phyloP scores from a whole-genome alignment of 2,113 vertebrate species.

The Pachyramphus minor region DNA sequence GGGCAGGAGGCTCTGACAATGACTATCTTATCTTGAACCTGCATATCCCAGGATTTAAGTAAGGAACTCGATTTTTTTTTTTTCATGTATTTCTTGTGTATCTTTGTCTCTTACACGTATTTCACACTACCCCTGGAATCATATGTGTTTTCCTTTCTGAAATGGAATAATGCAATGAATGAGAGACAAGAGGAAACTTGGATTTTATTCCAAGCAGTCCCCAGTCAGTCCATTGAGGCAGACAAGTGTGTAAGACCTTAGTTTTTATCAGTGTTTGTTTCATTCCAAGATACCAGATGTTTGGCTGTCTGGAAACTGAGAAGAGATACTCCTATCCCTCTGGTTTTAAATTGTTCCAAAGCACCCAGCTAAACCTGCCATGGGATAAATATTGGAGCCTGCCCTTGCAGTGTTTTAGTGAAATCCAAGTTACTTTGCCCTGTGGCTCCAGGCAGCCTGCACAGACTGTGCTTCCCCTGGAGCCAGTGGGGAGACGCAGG shows the following conservation, averaged over 20 bases:
- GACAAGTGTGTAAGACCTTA: not conserved
- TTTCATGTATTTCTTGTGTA: not conserved
- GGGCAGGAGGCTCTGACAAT: constrained; percentile 91
- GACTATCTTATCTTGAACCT: constrained; percentile 96
- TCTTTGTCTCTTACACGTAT: not conserved
- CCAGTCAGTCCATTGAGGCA: not conserved
- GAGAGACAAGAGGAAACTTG: not conserved
- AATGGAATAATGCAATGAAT: not conserved
- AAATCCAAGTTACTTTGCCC: not conserved
- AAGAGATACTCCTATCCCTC: not conserved
- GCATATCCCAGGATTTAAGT: constrained; percentile 95
- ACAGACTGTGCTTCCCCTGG: not conserved
- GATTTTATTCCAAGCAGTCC: not conserved
- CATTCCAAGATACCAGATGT: not conserved
- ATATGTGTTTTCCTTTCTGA: not conserved
- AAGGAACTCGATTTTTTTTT: constrained; percentile 49
- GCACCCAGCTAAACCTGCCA: not conserved
- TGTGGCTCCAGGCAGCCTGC: not conserved
- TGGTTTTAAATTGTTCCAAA: not conserved
- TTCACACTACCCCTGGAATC: not conserved
- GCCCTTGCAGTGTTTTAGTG: not conserved
- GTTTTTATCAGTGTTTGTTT: not conserved
- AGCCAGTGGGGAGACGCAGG: not conserved
- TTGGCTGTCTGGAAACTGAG: not conserved
- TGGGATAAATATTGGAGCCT: not conserved